These are phyloP conservation scores for Scyliorhinus canicula DNA, from an alignment of 2,797 vertebrate genomes.

Conservation along the genomic window DNA sequence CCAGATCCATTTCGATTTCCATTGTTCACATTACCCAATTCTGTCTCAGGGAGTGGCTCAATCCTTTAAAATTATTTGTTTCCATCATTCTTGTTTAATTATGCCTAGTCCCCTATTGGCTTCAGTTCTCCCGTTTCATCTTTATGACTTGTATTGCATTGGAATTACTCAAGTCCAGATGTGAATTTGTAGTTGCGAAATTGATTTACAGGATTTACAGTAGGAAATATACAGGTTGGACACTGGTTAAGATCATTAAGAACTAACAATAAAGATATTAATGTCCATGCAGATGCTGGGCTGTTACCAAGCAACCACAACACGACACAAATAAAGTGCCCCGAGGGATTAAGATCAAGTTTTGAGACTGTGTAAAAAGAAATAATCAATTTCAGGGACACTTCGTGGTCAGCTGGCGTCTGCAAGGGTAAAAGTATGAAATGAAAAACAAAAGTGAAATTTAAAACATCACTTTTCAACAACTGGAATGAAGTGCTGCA, in stretches of 20 bases:
- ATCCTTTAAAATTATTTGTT: background rate
- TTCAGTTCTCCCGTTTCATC: background rate
- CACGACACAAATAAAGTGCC: constrained; percentile 4
- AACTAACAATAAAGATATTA: background rate
- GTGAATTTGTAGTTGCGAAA: background rate
- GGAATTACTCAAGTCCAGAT: background rate
- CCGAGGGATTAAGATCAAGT: background rate
- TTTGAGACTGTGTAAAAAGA: background rate
- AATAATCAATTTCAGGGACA: constrained; percentile 1
- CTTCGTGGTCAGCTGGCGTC: background rate
- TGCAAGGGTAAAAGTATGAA: background rate
- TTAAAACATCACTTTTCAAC: background rate
- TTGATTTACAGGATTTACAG: background rate
- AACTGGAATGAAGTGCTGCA: background rate
- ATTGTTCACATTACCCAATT: background rate
- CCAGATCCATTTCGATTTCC: background rate
- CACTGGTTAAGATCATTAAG: background rate
- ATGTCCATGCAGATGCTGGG: background rate
- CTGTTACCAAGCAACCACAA: constrained; percentile 18
- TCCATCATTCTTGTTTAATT: background rate
- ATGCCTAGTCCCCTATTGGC: background rate
- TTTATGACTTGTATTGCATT: background rate
- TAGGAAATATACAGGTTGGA: background rate
- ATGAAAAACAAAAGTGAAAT: constrained; percentile 10
- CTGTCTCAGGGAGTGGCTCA: background rate